Evolutionary conservation across 2,888 invertebrate genomes (phyloP).

Genomic region (Cremastinae sp.): DNA sequence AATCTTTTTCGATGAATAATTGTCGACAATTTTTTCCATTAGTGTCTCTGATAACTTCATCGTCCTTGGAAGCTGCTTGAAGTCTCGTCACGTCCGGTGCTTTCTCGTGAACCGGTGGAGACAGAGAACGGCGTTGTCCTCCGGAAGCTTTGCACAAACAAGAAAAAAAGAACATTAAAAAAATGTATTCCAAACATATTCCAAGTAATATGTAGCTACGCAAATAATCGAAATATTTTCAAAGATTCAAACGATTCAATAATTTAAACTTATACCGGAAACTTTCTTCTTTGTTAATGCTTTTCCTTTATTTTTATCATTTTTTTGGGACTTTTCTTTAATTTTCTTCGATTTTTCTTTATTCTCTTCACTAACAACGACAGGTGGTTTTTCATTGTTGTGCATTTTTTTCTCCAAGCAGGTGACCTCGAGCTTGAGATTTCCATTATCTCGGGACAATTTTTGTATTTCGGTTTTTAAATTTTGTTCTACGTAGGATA

Average conservation of each 20-base stretch:
- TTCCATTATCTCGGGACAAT: conserved; percentile 79
- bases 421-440: conserved; percentile 80
- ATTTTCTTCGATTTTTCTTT: conserved; percentile 54
- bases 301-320: conserved; percentile 68
- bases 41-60: conserved; percentile 62
- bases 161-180: not conserved
- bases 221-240: not conserved
- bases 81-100: conserved; percentile 42
- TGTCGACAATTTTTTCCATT: conserved; percentile 43
- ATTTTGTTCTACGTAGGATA: conserved; percentile 77
- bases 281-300: conserved; percentile 62
- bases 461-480: conserved; percentile 82
- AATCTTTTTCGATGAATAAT: conserved; percentile 64
- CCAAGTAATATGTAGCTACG: not conserved
- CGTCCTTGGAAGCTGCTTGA: conserved; percentile 34
- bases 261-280: conserved; percentile 61
- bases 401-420: conserved; percentile 76
- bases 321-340: conserved; percentile 67
- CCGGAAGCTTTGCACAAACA: conserved; percentile 45
- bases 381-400: conserved; percentile 46
- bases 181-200: conserved; percentile 2
- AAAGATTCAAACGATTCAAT: conserved; percentile 7
- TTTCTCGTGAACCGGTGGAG: conserved; percentile 57
- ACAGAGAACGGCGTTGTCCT: conserved; percentile 57
- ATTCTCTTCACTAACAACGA: not conserved